Conservation (phyloP, 2,888 invertebrate species). For the Drosophila falleni region DNA sequence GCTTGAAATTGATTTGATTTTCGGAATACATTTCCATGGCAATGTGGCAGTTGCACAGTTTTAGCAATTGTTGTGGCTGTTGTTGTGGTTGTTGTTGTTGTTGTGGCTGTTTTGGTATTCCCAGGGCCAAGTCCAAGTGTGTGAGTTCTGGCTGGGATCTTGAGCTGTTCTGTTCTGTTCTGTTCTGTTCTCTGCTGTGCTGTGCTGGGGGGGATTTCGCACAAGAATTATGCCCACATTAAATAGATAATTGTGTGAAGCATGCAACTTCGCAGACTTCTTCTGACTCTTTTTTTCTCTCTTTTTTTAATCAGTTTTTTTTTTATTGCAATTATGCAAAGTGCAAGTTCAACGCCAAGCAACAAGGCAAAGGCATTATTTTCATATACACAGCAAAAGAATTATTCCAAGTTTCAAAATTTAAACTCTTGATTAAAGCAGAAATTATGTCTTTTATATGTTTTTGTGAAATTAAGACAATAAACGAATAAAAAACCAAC, state of each 20-base stretch:
- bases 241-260: slow-evolving; percentile 70
- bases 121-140: slow-evolving; percentile 60
- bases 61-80: slow-evolving; percentile 4
- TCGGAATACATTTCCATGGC: slow-evolving; percentile 33
- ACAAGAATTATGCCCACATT: slow-evolving; percentile 68
- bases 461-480: too few relatives aligned
- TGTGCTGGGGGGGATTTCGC: slow-evolving; percentile 42
- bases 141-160: slow-evolving; percentile 38
- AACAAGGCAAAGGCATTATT: slow-evolving; percentile 9
- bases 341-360: slow-evolving; percentile 71
- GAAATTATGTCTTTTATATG: too few relatives aligned
- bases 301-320: slow-evolving; percentile 2
- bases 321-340: slow-evolving; percentile 69
- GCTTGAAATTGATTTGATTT: slow-evolving; percentile 40
- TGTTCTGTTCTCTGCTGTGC: neutral
- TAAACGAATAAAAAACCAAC: too few relatives aligned
- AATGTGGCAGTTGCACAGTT: slow-evolving; percentile 9
- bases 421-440: too few relatives aligned
- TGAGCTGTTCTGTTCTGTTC: neutral
- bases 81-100: neutral
- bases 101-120: slow-evolving; percentile 3
- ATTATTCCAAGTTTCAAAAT: too few relatives aligned
- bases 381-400: too few relatives aligned
- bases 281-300: neutral
- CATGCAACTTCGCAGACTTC: slow-evolving; percentile 14